Conservation (phyloP, 1,140 invertebrate species). For the Trichonephila clavata region DNA sequence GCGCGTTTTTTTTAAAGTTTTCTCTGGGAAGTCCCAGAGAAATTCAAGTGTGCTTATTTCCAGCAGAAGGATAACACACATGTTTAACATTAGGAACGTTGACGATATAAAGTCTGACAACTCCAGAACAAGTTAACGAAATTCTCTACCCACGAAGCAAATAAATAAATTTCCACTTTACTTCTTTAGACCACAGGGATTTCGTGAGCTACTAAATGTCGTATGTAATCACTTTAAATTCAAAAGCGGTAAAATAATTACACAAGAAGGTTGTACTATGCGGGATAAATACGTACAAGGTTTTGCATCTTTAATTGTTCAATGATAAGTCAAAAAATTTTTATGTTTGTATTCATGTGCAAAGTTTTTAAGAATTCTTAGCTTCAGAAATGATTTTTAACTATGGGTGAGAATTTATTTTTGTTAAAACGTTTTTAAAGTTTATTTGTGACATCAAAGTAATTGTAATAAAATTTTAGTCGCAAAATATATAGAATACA, state of each 20-base stretch:
- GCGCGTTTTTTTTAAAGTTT: background rate
- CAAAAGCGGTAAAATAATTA: background rate
- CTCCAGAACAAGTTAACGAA: background rate
- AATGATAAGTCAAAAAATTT: too few relatives aligned
- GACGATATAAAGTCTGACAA: background rate
- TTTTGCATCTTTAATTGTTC: background rate
- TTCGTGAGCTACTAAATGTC: background rate
- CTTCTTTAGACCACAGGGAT: background rate
- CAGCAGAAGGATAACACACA: background rate
- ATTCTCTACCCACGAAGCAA: background rate
- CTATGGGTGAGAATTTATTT: too few relatives aligned
- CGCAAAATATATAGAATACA: too few relatives aligned
- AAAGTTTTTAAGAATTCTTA: too few relatives aligned
- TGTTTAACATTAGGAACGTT: background rate
- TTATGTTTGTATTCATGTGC: too few relatives aligned
- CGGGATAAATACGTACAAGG: background rate
- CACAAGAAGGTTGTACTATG: background rate
- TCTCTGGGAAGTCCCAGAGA: background rate
- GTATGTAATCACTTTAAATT: background rate
- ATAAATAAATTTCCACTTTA: background rate
- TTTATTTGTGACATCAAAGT: too few relatives aligned
- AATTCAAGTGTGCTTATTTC: background rate
- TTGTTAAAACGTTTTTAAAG: too few relatives aligned
- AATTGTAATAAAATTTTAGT: too few relatives aligned
- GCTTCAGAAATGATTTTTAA: too few relatives aligned